Evolutionary conservation across 2,113 vertebrate species (phyloP).

Genomic region (Rhombomys opimus): DNA sequence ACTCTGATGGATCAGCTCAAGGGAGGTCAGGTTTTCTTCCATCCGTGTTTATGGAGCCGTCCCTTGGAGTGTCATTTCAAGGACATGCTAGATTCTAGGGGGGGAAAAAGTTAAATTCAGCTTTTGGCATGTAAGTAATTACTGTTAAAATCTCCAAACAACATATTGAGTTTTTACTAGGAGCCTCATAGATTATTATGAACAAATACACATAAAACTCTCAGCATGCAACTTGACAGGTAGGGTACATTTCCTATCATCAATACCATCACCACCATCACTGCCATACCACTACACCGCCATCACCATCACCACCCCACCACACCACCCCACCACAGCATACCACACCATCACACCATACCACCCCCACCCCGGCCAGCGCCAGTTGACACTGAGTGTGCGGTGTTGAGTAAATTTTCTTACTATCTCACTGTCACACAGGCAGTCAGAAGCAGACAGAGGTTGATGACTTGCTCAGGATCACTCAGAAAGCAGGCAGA

Average conservation of each 20-base stretch:
- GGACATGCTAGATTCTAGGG: conserved; percentile 2
- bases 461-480: conserved; percentile 21
- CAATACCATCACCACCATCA: neutral
- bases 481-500: conserved; percentile 11
- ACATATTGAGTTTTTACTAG: neutral
- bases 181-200: neutral
- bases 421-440: neutral
- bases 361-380: neutral
- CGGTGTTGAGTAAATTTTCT: neutral
- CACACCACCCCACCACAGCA: neutral
- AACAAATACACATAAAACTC: neutral
- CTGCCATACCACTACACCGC: neutral
- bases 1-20: neutral
- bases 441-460: neutral
- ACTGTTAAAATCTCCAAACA: neutral
- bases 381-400: neutral
- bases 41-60: neutral
- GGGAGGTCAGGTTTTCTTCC: neutral
- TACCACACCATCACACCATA: neutral
- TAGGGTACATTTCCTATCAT: neutral
- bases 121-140: neutral
- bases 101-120: conserved; percentile 32
- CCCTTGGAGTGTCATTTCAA: conserved; percentile 17
- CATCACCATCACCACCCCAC: neutral
- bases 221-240: neutral